Evolutionary conservation across 2,888 invertebrate genomes (phyloP), one percentile per base, ranked within the genome.

Genomic region (Melipona bicolor): DNA sequence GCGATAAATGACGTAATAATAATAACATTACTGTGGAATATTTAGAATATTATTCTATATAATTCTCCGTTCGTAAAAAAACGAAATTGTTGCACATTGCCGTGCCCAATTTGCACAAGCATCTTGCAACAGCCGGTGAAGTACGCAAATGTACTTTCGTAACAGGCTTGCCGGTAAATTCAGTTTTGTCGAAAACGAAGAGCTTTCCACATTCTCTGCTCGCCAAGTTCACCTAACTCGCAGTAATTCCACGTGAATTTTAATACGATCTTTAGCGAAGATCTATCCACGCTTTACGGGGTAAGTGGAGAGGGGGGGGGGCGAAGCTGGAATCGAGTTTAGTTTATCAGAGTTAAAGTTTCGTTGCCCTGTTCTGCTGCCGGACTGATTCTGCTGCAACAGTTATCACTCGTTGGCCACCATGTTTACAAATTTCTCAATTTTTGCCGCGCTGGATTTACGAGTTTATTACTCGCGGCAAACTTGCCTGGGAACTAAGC

Each of bases 351-450:
- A 36, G 43, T 65, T 54, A 6, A 61, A 78, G 77, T 71, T 78
- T 52, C 24, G 52, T 59, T 56, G 32, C 32, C 50, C 3, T 19
- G 19, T 15, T 9, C 27, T 0, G 49, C 19, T 4, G 27, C 27
- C 32, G 21, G 61, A 21, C 52, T 73, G 49, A 27, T 59, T 61
- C 43, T 73, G 73, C 24, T 72, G 59, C 32, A 70, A 79, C 64
- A 56, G 56, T 68, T 54, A 79, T 79, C 62, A 64, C 68, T 62
- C 68, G 79, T 81, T 73, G 67, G 62, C 68, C 73, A 64, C 50
- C 73, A 64, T 79, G 79, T 81, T 81, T 81, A 81, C 68, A 73
- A 81, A 81, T 81, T 81, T 79, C 80, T 49, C 69, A 56, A 81
- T 81, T 81, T 79, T 79, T 74, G 68, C 64, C 36, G 27, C 73